Evolutionary conservation across 2,888 invertebrate genomes (phyloP).

Genomic region (Calameuta filiformis): DNA sequence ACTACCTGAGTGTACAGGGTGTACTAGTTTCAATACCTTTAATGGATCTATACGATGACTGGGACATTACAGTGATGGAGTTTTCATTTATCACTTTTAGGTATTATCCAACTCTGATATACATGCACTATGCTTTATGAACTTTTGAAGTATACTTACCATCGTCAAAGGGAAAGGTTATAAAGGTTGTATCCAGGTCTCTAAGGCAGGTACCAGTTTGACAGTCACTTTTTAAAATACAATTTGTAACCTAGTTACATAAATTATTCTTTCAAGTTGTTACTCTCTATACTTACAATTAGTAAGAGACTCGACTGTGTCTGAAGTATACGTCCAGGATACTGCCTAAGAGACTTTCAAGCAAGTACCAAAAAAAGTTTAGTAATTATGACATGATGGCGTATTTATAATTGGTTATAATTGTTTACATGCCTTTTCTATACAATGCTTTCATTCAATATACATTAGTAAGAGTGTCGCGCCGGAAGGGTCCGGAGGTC

Average conservation of each 20-base stretch:
- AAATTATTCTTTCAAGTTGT: not conserved
- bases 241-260: not conserved
- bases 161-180: not conserved
- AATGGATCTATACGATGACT: not conserved
- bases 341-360: not conserved
- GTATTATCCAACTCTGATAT: not conserved
- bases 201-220: not conserved
- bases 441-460: constrained; percentile 2
- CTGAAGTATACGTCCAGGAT: not conserved
- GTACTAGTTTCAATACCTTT: not conserved
- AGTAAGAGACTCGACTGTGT: not conserved
- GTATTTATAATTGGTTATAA: not conserved
- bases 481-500: not conserved
- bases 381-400: not conserved
- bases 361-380: not conserved
- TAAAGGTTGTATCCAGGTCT: not conserved
- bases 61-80: not conserved
- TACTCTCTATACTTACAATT: not conserved
- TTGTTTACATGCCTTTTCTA: constrained; percentile 3
- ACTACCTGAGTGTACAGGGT: not conserved
- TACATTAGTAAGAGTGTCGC: not conserved
- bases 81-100: not conserved
- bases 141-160: not conserved
- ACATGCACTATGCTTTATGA: not conserved
- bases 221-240: not conserved